Evolutionary conservation across 2,888 invertebrate species (phyloP), one percentile per base, ranked within the genome.

Genomic region (Neria commutata): DNA sequence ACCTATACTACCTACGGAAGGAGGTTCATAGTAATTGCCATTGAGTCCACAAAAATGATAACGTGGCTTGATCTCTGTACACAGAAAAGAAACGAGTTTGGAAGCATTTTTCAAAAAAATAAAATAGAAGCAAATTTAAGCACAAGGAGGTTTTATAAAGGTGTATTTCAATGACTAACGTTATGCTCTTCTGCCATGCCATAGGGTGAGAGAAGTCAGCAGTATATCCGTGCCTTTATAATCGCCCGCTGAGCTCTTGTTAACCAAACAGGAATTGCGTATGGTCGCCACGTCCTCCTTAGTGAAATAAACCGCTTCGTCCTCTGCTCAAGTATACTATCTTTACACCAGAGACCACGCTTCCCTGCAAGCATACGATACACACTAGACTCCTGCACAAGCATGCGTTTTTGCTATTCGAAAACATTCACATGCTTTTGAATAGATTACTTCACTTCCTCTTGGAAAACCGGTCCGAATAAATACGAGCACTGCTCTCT

Each of bases 1-100:
- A 85, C 89, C 94, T 89, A 82, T 96, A 98, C n/a, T n/a, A n/a
- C n/a, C n/a, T n/a, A n/a, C n/a, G 0, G 98, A 98, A 50, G 91
- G 87, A 60, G 96, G 86, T 83, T 98, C 97, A 81, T 89, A 95
- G 81, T 89, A 89, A 61, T 88, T 85, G 11, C 88, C 88, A 74
- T 89, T 86, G 6, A 91, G 83, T 0, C 91, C 95, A 68, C 90
- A 89, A 80, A 98, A 90, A 79, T 98, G 95, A 83, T 99, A 98
- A 50, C 98, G 87, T 0, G 99, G 98, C 76, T 92, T 93, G 21
- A 97, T 83, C 64, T 91, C 90, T 34, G 90, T 86, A 0, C 93
- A 90, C 4, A 98, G 82, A 86, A 94, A 92, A 1, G 95, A 87
- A 49, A 94, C 81, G 33, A 92, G 78, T 66, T 88, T 85, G 1